phyloP scores from a whole-genome alignment of 2,888 invertebrate genomes.

The Sarcophaga caerulescens region DNA sequence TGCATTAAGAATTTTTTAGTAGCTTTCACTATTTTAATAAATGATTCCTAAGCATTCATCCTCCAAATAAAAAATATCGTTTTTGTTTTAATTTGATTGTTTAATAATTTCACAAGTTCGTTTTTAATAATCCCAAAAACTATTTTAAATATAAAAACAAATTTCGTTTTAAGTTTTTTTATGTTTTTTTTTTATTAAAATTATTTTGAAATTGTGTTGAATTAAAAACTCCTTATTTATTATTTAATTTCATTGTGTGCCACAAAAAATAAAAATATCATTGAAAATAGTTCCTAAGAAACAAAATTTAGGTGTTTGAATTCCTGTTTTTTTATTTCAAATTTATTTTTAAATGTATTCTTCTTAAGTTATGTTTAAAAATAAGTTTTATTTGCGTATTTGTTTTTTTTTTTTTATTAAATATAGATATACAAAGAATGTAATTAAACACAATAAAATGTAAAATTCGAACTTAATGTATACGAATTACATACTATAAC shows the following conservation, averaged over 20 bases:
- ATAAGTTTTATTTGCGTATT: background rate
- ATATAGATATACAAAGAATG: background rate
- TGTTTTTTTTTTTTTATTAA: background rate
- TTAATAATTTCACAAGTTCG: too few relatives aligned
- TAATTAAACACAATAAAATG: slow-evolving; percentile 7
- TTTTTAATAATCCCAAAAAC: too few relatives aligned
- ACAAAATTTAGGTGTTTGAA: slow-evolving; percentile 48
- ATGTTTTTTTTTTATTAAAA: too few relatives aligned
- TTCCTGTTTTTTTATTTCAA: slow-evolving; percentile 37
- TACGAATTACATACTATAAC: slow-evolving; percentile 56
- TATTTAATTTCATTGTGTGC: slow-evolving; percentile 47
- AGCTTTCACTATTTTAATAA: too few relatives aligned
- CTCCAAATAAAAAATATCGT: too few relatives aligned
- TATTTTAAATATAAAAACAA: too few relatives aligned
- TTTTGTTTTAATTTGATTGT: too few relatives aligned
- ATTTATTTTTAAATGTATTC: background rate
- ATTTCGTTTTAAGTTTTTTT: too few relatives aligned
- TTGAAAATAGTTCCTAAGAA: slow-evolving; percentile 63
- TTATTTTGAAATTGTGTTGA: background rate
- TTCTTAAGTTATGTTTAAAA: background rate
- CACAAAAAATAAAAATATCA: slow-evolving; percentile 44
- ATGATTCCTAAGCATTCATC: too few relatives aligned
- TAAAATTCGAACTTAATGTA: slow-evolving; percentile 56
- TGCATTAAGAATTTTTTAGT: too few relatives aligned
- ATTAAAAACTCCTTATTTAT: background rate